Evolutionary conservation across 2,113 vertebrate species (phyloP).

Genomic region (Thunnus maccoyii): DNA sequence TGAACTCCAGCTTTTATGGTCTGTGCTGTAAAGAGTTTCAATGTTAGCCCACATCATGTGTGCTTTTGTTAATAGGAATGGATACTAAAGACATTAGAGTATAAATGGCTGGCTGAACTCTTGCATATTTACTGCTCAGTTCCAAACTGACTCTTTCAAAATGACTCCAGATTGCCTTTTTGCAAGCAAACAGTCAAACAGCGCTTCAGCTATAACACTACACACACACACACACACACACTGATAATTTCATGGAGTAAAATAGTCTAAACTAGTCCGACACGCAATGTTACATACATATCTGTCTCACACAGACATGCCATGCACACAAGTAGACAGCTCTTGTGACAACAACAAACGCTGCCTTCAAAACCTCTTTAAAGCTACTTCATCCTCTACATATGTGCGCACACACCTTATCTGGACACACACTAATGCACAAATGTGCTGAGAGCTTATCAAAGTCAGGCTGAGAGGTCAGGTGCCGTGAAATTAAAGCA

Average conservation of each 20-base stretch:
- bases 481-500: background rate
- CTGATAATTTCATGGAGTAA: background rate
- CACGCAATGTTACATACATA: background rate
- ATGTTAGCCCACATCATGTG: slow-evolving; percentile 5
- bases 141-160: background rate
- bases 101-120: background rate
- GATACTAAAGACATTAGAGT: slow-evolving; percentile 11
- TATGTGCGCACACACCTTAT: background rate
- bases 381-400: background rate
- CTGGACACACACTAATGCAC: slow-evolving; percentile 24
- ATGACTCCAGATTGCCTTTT: slow-evolving; percentile 9
- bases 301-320: background rate
- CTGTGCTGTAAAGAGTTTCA: slow-evolving; percentile 20
- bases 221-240: slow-evolving; percentile 12
- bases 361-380: background rate
- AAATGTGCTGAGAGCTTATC: slow-evolving; percentile 14
- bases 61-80: slow-evolving; percentile 34
- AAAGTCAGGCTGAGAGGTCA: slow-evolving; percentile 9
- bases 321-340: background rate
- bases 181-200: background rate
- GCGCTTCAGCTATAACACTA: background rate
- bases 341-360: background rate
- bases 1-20: background rate
- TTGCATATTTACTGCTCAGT: slow-evolving; percentile 10
- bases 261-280: background rate